Conservation (phyloP, 2,797 vertebrate species). For the Chloroceryle inda region DNA sequence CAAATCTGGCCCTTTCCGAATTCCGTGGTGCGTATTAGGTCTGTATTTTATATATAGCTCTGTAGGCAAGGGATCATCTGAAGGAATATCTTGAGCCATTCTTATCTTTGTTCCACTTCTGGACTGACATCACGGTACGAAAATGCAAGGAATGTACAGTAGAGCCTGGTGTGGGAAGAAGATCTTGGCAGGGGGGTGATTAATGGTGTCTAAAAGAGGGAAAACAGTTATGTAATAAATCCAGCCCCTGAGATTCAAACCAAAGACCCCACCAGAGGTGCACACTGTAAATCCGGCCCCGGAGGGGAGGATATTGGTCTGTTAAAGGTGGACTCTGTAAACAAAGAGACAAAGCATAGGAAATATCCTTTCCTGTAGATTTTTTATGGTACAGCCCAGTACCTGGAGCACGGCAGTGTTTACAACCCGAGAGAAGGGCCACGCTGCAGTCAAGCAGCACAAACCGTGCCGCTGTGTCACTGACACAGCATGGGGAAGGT, state of each 20-base stretch:
- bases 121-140: constrained; percentile 19
- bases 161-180: constrained; percentile 65
- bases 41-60: constrained; percentile 28
- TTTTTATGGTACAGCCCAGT: constrained; percentile 35
- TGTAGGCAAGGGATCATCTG: constrained; percentile 21
- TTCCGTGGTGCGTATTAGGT: background rate
- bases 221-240: constrained; percentile 72
- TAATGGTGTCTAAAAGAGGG: constrained; percentile 65
- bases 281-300: constrained; percentile 41
- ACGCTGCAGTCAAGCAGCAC: constrained; percentile 30
- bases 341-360: constrained; percentile 44
- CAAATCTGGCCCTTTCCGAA: background rate
- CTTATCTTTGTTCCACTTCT: constrained; percentile 61
- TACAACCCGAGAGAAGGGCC: constrained; percentile 37
- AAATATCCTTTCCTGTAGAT: constrained; percentile 31
- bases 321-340: constrained; percentile 55
- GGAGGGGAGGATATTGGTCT: constrained; percentile 18
- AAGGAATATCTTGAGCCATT: constrained; percentile 42
- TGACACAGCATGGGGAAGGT: constrained; percentile 54
- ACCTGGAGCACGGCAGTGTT: constrained; percentile 6
- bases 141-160: constrained; percentile 66
- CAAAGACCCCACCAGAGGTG: constrained; percentile 63
- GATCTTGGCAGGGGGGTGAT: constrained; percentile 56
- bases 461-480: background rate
- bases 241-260: constrained; percentile 49